A percentile compares a stretch with the other conserved stretches of the same genome.
Conservation (phyloP, 2,888 invertebrate genomes). For the Epinotia demarniana region DNA sequence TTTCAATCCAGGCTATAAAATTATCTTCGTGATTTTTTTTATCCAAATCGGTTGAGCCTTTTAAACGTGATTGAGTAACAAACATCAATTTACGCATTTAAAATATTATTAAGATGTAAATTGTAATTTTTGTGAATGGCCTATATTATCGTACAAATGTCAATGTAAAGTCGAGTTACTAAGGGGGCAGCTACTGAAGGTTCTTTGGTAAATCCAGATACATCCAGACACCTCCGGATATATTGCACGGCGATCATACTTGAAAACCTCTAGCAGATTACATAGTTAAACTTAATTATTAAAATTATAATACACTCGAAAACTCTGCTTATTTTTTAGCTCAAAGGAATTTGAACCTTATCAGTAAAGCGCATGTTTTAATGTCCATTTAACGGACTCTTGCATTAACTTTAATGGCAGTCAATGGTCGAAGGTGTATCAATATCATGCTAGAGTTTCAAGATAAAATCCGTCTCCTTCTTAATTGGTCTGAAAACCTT, state of each 20-base stretch:
- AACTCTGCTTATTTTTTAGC: neutral
- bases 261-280: conserved; percentile 59
- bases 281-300: conserved; percentile 36
- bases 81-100: too few relatives aligned
- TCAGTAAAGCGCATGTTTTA: neutral
- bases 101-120: too few relatives aligned
- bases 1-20: too few relatives aligned
- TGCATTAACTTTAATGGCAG: neutral
- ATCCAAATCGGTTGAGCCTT: too few relatives aligned
- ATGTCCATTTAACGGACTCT: neutral
- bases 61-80: too few relatives aligned
- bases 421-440: too few relatives aligned
- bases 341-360: neutral
- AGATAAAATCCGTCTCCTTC: too few relatives aligned
- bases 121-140: neutral
- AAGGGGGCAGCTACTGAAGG: conserved; percentile 5
- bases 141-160: neutral
- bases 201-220: conserved; percentile 33
- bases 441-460: too few relatives aligned
- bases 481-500: too few relatives aligned
- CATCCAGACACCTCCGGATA: conserved; percentile 16
- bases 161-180: conserved; percentile 10
- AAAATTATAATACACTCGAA: conserved; percentile 26
- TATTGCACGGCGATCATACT: conserved; percentile 37
- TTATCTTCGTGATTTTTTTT: too few relatives aligned